Base-by-base conservation (phyloP, 2,888 invertebrate genomes). In the Trachelus stipa region DNA sequence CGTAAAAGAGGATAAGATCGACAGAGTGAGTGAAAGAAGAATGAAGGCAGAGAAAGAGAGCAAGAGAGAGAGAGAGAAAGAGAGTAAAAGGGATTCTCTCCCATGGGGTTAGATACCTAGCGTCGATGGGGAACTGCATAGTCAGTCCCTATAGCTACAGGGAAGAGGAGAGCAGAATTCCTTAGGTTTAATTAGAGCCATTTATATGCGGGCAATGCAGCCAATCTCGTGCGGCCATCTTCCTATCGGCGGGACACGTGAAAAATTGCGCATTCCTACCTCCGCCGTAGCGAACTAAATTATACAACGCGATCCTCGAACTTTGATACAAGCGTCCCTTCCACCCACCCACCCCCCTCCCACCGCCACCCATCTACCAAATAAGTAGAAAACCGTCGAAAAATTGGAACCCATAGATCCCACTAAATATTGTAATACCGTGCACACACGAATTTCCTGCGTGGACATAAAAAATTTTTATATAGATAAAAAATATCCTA, bases 171-270 rank as follows among this genome's bases (percentile, higher is more conserved):
- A 71, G 71, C 12, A 71, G 71, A 71, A 71, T 71, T 71, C 71
- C 71, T 71, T 71, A 71, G 71, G 71, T 71, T 71, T 71, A 71
- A 71, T 71, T 71, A 71, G 71, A 71, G 71, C 71, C 71, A 71
- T 71, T 71, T 71, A 71, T 71, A 71, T 71, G 71, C 71, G 71
- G 31, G 71, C 71, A 71, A 71, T 71, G 71, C 71, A 71, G 71
- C 31, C 71, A 71, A 71, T 71, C 71, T 71, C 71, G 31, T 71
- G 71, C 71, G 71, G 71, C 71, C 33, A 71, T 71, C 71, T 71
- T 71, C 31, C 31, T 71, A 71, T 71, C 71, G 71, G 71, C 71
- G 71, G 71, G 71, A 31, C 71, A 71, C 71, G 71, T 71, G 71
- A 71, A 71, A 71, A 71, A 71, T 71, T 71, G 71, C 71, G 33